These are phyloP conservation scores for Carpatolechia fugitivella DNA, from an alignment of 2,888 invertebrate genomes.

Conservation along the genomic window DNA sequence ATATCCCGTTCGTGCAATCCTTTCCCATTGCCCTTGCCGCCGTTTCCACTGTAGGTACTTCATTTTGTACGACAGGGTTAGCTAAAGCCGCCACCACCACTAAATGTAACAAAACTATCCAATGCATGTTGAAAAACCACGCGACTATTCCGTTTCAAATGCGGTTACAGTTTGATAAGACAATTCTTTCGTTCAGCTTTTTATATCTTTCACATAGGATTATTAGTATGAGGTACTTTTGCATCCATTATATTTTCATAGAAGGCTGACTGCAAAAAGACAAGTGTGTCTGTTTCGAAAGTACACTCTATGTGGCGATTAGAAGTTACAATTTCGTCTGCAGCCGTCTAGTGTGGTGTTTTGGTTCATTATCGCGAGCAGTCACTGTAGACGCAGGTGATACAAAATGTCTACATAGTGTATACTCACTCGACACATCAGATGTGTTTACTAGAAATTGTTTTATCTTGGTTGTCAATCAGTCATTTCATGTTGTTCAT, in stretches of 20 bases:
- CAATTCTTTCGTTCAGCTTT: constrained; percentile 58
- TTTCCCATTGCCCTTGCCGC: constrained; percentile 55
- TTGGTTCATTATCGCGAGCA: constrained; percentile 63
- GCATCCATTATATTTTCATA: constrained; percentile 75
- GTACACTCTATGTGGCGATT: constrained; percentile 15
- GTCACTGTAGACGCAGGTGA: constrained; percentile 30
- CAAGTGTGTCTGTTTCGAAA: constrained; percentile 5
- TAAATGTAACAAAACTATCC: constrained; percentile 39
- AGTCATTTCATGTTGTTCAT: too few relatives aligned
- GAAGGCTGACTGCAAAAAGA: constrained; percentile 70
- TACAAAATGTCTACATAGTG: constrained; percentile 33
- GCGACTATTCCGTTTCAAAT: constrained; percentile 56
- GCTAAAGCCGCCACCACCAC: constrained; percentile 50
- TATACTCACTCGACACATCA: background rate
- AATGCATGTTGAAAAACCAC: constrained; percentile 47
- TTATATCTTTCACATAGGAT: constrained; percentile 71
- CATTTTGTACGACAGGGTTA: constrained; percentile 45
- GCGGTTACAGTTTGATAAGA: constrained; percentile 66
- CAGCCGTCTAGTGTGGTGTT: constrained; percentile 27
- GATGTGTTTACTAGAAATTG: background rate
- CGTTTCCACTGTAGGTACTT: constrained; percentile 42
- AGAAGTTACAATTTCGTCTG: constrained; percentile 34
- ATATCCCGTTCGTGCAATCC: constrained; percentile 62
- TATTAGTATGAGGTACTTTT: constrained; percentile 57
- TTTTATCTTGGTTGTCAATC: too few relatives aligned